Conservation (phyloP, 2,797 vertebrate genomes). For the Erpetoichthys calabaricus region DNA sequence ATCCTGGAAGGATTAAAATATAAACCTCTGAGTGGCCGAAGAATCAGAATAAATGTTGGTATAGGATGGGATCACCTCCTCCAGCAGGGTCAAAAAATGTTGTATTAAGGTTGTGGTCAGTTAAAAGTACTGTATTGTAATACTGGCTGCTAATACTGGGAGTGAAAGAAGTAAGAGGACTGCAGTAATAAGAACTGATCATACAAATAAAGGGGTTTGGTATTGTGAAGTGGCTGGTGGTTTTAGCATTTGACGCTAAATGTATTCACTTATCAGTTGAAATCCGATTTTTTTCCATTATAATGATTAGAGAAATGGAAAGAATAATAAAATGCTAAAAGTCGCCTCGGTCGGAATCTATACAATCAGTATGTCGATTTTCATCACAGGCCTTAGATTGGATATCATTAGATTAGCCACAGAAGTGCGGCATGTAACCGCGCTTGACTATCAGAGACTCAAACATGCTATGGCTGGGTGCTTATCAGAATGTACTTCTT, state of each 20-base stretch:
- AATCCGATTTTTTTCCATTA: too few relatives aligned
- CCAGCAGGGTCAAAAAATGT: conserved; percentile 22
- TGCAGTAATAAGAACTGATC: neutral
- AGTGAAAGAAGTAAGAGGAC: conserved; percentile 7
- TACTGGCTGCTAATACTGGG: conserved; percentile 7
- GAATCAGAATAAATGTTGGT: conserved; percentile 23
- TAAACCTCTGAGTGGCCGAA: conserved; percentile 23
- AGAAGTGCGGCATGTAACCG: too few relatives aligned
- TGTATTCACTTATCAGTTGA: too few relatives aligned
- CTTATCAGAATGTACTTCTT: too few relatives aligned
- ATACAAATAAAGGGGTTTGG: conserved; percentile 24
- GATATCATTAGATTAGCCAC: too few relatives aligned
- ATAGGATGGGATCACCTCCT: neutral
- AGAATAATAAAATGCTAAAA: too few relatives aligned
- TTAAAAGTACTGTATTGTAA: conserved; percentile 8
- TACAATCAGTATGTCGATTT: too few relatives aligned
- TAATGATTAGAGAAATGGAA: too few relatives aligned
- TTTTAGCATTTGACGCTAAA: conserved; percentile 14
- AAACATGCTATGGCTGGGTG: too few relatives aligned
- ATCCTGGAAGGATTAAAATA: neutral
- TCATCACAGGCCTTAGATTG: too few relatives aligned
- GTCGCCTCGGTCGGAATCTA: too few relatives aligned
- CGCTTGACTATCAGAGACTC: too few relatives aligned
- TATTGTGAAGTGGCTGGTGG: conserved; percentile 17
- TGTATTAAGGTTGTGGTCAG: conserved; percentile 11